phyloP scores from a whole-genome alignment of 2,113 vertebrate species.

The Eulacestoma nigropectus region DNA sequence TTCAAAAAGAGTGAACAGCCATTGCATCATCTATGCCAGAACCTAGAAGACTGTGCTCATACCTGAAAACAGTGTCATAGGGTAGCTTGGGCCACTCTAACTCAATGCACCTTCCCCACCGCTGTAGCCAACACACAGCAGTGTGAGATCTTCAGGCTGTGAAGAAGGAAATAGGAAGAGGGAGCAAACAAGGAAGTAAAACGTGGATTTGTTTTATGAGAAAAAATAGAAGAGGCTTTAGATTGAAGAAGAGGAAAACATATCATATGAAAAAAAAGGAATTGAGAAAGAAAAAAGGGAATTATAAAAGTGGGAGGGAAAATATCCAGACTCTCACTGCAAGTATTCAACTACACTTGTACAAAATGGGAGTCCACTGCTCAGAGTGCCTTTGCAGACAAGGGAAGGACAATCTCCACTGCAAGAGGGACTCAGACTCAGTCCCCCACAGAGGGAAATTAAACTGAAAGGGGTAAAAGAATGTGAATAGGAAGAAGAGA shows the following conservation, averaged over 20 bases:
- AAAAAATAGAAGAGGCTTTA: background rate
- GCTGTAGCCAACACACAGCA: background rate
- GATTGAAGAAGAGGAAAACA: background rate
- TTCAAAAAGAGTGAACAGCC: background rate
- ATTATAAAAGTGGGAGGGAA: background rate
- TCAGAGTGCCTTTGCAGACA: background rate
- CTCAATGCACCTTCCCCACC: background rate
- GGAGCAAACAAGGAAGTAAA: background rate
- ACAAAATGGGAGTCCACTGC: background rate
- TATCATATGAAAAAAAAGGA: background rate
- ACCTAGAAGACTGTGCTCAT: background rate
- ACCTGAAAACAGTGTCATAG: background rate
- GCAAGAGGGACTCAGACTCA: background rate
- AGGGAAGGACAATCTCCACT: background rate
- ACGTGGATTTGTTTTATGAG: background rate
- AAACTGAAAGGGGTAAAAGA: background rate
- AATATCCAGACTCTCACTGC: background rate
- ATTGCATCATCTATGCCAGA: background rate
- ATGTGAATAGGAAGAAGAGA: background rate
- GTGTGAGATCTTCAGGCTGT: background rate
- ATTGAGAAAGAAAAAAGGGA: background rate
- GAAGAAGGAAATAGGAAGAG: background rate
- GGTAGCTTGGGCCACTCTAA: background rate
- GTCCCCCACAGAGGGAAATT: background rate
- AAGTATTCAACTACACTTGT: background rate